Evolutionary conservation across 2,113 vertebrate species (phyloP), one percentile per base, ranked within the genome.

Genomic region (Tylochromis polylepis): DNA sequence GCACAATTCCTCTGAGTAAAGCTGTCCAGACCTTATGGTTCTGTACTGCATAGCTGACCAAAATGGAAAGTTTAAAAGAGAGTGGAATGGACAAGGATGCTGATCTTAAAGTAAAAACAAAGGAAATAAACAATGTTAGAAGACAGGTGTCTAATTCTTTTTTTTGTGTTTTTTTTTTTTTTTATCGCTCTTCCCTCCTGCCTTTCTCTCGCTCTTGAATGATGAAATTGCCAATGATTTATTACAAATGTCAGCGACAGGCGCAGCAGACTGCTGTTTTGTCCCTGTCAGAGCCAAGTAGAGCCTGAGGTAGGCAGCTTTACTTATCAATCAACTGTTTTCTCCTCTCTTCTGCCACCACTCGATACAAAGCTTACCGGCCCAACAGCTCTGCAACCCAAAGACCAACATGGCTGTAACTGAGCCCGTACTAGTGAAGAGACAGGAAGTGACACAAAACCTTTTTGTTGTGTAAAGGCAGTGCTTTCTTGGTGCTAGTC

Each of bases 191-290:
- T 31, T 36, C 43, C 5, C 41, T 24, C 59, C 67, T 43, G 31
- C n/a, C 27, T n/a, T 53, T 46, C 27, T 85, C 58, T 88, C 78
- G 22, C 86, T 87, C 95, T 93, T 92, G 82, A 94, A 85, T 97
- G 95, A 97, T 97, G 95, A 97, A 97, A 97, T 97, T 97, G 95
- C 95, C 96, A 96, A 96, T 98, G 97, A 98, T 98, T 97, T 98
- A 98, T 98, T 96, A 97, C 96, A 97, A 97, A 97, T 96, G 97
- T 97, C 96, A 94, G 95, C 93, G 91, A 95, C 95, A 96, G 96
- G 93, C 93, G 85, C 94, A 93, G 95, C 95, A 92, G 94, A 95
- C 90, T 93, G 94, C 95, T 96, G 95, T 96, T 97, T 97, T 96
- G 96, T 97, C 96, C 96, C 96, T 97, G 97, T 98, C 96, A 97